Evolutionary conservation across 2,797 vertebrate genomes (phyloP).

Genomic region (Schizothorax lantsangensis): DNA sequence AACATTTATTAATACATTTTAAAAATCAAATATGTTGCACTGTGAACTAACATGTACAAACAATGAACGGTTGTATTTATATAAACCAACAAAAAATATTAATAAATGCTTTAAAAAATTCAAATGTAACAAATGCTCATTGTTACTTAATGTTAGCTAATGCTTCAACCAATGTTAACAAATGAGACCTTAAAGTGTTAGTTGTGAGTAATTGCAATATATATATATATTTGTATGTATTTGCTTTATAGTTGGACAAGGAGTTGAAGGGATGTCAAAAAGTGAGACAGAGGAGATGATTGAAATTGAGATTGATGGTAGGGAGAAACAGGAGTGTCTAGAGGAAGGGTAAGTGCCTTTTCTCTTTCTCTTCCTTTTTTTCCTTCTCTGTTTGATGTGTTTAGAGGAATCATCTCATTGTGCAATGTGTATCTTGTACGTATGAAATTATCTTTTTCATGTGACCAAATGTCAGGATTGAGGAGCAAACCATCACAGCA

Average conservation of each 20-base stretch:
- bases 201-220: neutral
- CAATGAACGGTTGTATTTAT: too few species aligned
- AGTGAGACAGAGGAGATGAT: constrained; percentile 97
- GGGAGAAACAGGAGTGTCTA: constrained; percentile 84
- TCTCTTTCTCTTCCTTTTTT: neutral
- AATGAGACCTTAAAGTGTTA: neutral
- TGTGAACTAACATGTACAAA: neutral
- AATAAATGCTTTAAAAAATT: neutral
- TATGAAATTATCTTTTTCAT: neutral
- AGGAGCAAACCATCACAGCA: constrained; percentile 93
- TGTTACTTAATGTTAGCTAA: neutral
- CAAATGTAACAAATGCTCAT: neutral
- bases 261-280: constrained; percentile 86
- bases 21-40: neutral
- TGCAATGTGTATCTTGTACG: neutral
- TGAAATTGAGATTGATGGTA: constrained; percentile 98
- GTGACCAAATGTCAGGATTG: constrained; percentile 77
- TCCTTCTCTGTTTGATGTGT: neutral
- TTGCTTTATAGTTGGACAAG: constrained; percentile 32
- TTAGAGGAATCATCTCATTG: neutral
- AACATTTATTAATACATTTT: neutral
- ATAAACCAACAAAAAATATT: neutral
- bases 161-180: too few species aligned
- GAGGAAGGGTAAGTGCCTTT: constrained; percentile 79
- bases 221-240: neutral